A percentile compares a stretch with the other conserved stretches of the same genome.
These are phyloP conservation scores for Aporophyla nigra DNA, from an alignment of 2,888 invertebrate species.

Conservation along the genomic window DNA sequence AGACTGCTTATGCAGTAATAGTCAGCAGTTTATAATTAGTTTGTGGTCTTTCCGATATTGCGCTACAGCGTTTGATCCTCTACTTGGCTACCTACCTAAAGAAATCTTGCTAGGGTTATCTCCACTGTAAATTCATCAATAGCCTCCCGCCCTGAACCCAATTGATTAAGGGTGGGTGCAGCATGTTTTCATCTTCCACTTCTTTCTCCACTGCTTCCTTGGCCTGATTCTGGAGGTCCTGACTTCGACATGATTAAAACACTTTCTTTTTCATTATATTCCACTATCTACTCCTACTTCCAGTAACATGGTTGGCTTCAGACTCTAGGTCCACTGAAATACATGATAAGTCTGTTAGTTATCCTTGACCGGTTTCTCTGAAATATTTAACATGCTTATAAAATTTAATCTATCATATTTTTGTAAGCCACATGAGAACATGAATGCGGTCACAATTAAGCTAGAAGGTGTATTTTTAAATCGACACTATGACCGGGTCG, in stretches of 20 bases:
- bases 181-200: neutral
- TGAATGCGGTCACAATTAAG: slow-evolving; percentile 27
- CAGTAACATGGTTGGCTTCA: neutral
- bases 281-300: neutral
- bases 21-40: neutral
- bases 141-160: neutral
- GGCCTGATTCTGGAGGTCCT: neutral
- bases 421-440: slow-evolving; percentile 3
- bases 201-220: neutral
- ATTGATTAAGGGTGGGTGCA: too few species aligned
- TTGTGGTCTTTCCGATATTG: neutral
- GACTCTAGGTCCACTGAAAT: neutral
- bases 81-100: neutral
- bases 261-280: neutral
- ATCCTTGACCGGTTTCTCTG: neutral
- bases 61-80: neutral
- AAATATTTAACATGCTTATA: neutral
- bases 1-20: neutral
- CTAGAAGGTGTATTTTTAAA: slow-evolving; percentile 53
- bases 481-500: slow-evolving; percentile 60
- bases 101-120: neutral
- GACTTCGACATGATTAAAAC: neutral
- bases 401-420: neutral
- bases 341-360: neutral
- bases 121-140: neutral